Evolutionary conservation across 2,113 vertebrate genomes (phyloP).

Genomic region (Cercocebus atys): DNA sequence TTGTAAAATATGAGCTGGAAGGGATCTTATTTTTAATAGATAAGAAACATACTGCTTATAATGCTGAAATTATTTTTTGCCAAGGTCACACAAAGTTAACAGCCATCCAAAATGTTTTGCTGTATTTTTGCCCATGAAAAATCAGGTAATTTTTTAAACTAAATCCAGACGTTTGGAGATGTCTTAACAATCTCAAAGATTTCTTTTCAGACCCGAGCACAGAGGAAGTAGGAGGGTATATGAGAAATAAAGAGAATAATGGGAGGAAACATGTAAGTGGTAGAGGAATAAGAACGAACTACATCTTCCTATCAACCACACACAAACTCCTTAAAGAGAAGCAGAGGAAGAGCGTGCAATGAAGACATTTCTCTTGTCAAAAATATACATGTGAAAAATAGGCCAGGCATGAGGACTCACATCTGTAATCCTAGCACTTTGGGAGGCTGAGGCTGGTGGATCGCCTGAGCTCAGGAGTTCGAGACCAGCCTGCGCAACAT

Average conservation of each 20-base stretch:
- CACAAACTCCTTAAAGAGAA: background rate
- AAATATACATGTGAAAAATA: background rate
- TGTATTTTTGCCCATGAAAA: background rate
- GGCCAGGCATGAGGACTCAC: no score
- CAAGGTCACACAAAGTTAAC: background rate
- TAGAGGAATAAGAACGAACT: background rate
- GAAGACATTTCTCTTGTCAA: background rate
- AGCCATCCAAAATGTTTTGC: background rate
- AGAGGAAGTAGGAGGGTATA: background rate
- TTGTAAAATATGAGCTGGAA: slow-evolving; percentile 24
- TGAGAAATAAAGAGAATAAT: background rate
- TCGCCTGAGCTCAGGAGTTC: no score
- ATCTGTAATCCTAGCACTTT: no score
- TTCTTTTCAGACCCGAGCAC: background rate
- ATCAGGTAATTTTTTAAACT: background rate
- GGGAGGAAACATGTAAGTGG: background rate
- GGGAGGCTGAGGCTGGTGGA: no score
- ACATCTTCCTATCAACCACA: background rate
- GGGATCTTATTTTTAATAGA: background rate
- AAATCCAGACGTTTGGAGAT: background rate
- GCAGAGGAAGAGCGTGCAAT: background rate
- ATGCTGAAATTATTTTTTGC: slow-evolving; percentile 12
- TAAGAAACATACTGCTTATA: background rate
- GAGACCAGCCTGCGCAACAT: no score
- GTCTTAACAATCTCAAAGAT: background rate